Evolutionary conservation across 2,797 vertebrate genomes (phyloP).

Genomic region (Dipus sagitta): DNA sequence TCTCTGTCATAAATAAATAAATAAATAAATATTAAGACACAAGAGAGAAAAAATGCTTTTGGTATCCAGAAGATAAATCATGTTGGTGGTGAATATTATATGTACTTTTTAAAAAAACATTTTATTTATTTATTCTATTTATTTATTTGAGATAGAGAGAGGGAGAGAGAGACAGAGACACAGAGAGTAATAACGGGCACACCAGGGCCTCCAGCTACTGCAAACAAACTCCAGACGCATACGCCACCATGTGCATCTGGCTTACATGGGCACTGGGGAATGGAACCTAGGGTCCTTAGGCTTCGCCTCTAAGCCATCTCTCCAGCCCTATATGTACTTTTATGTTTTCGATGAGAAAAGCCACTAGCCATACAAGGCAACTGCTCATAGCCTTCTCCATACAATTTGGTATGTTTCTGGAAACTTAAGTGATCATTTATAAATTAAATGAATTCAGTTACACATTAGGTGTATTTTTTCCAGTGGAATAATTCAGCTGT

Average conservation of each 20-base stretch:
- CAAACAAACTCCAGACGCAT: no score
- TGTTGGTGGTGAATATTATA: not conserved
- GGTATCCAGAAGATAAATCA: not conserved
- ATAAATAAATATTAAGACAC: not conserved
- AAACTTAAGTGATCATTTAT: slow-evolving; percentile 43
- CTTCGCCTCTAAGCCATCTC: no score
- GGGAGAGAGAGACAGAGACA: no score
- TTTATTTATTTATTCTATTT: no score
- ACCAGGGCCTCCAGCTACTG: no score
- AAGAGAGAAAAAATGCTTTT: slow-evolving; percentile 12
- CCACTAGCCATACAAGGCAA: not conserved
- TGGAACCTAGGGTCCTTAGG: no score
- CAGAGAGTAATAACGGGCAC: no score
- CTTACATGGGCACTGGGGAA: no score
- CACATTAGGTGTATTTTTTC: slow-evolving; percentile 10
- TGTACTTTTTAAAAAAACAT: not conserved
- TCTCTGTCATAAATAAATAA: no score
- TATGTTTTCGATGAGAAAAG: slow-evolving; percentile 9
- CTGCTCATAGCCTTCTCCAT: slow-evolving; percentile 34
- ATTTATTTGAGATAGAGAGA: no score
- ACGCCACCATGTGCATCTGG: no score
- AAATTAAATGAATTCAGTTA: slow-evolving; percentile 48
- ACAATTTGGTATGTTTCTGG: slow-evolving; percentile 4
- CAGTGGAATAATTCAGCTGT: slow-evolving; percentile 22
- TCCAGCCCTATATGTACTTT: not conserved